Evolutionary conservation across 2,888 invertebrate species (phyloP), one percentile per base, ranked within the genome.

Genomic region (Calliopum simillimum): DNA sequence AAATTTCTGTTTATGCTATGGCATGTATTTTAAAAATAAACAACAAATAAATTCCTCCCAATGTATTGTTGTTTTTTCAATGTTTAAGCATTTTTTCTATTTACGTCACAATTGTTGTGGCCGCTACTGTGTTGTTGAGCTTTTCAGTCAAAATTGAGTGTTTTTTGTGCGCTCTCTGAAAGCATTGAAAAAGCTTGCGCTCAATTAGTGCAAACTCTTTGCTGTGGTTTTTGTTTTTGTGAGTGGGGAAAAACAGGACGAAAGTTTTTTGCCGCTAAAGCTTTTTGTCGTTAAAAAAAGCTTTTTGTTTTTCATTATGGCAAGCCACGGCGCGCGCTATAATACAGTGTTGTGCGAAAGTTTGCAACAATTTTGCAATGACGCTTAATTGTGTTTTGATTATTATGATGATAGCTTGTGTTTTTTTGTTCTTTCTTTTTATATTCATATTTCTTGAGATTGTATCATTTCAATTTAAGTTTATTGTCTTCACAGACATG

Each of bases 401-500:
- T 33, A 8, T 33, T 33, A 33, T 33, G 33, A 4, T 33, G 33
- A 33, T 33, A 8, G 8, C 33, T 33, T 33, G 33, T 33, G 33
- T 33, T 21, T 14, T 51, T 64, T 64, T 41, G 16, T 41, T 47
- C 4, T 59, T 59, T 59, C 12, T n/a, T 19, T 41, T n/a, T 25
- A 1, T 13, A 41, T 11, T 62, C 25, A 21, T 47, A 47, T 3
- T 62, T 47, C 21, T 62, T 47, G 19, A 14, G 33, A 33, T 8
- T 33, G 33, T 56, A 56, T 19, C 21, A 58, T 14, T 13, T 46
- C 13, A 46, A 61, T 61, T 70, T 66, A 62, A 66, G 62, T 64
- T 62, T 46, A 80, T 80, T 80, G 80, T 80, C 79, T 80, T 80
- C 74, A 47, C 78, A 81, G 80, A 81, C 79, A 67, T 67, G 44